Evolutionary conservation across 2,797 vertebrate genomes (phyloP), one percentile per base, ranked within the genome.

Genomic region (Neosalanx taihuensis): DNA sequence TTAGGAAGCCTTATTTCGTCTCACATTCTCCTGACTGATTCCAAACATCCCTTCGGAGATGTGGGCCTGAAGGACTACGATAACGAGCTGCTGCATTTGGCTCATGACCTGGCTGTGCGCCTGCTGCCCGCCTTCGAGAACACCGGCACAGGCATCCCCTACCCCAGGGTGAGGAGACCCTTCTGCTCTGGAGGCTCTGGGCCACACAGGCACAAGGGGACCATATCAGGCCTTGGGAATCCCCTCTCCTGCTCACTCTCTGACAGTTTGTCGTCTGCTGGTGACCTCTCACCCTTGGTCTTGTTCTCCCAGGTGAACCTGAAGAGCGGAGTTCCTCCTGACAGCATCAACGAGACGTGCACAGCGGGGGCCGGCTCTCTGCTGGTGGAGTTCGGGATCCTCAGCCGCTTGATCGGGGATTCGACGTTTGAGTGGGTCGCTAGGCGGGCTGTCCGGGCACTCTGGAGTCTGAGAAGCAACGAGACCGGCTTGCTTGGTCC

Each of bases 381-480:
- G 67, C 90, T 99, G 79, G 96, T 99, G 86, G 97, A 99, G 80
- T 99, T 99, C 79, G 98, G 97, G 5, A 97, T 99, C 83, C 90
- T 99, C 64, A 99, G 97, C 84, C 94, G 96, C 30, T 89, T 99
- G 76, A 93, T 98, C 0, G 98, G 98, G 0, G 97, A 99, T 79
- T 97, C 96, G 46, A 99, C 97, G 0, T 99, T 99, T 49, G 98
- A 99, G 10, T 98, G 96, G 96, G 97, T 99, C 33, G 98, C 98
- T 65, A 91, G 98, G 20, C 91, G 96, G 71, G 97, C 98, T 0
- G 98, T 99, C 72, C 92, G 92, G 86, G 96, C 98, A 0, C 93
- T 99, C 46, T 99, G 97, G 98, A 95, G 82, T 78, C 93, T 99
- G 61, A 92, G 98, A 80, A 99, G 93, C 91, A 98, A 97, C 0